Conservation (phyloP, 2,113 vertebrate genomes). For the Periophthalmus modestus region DNA sequence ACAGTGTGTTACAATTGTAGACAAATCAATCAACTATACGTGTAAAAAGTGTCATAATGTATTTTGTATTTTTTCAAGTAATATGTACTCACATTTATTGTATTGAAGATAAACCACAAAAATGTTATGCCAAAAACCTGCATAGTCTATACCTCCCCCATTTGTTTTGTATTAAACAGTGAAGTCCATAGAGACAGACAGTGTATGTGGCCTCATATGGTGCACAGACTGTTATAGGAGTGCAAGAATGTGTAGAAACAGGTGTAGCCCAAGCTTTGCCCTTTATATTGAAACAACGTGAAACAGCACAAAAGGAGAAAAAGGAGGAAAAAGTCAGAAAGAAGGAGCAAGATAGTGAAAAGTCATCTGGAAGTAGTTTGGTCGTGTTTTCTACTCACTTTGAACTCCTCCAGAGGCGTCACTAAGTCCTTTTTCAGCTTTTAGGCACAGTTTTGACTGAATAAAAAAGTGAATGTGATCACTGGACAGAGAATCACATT, state of each 20-base stretch:
- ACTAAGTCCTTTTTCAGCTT: neutral
- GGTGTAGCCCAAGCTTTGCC: constrained; percentile 15
- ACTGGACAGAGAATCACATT: neutral
- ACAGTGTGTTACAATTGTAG: neutral
- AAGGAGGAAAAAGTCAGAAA: neutral
- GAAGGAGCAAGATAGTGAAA: constrained; percentile 9
- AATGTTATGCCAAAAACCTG: neutral
- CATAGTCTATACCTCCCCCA: neutral
- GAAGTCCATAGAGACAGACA: constrained; percentile 4
- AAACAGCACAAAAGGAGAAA: neutral
- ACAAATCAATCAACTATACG: neutral
- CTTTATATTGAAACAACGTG: neutral
- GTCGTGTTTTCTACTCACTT: constrained; percentile 22
- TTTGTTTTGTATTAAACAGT: constrained; percentile 18
- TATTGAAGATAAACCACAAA: neutral
- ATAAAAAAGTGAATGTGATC: neutral
- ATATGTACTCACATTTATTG: neutral
- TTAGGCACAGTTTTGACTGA: neutral
- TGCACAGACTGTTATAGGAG: constrained; percentile 41
- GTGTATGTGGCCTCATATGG: constrained; percentile 42
- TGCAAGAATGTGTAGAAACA: constrained; percentile 45
- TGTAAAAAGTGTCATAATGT: neutral
- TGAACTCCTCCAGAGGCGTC: constrained; percentile 7
- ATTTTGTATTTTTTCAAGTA: neutral
- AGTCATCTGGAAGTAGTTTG: constrained; percentile 68